A percentile compares a stretch with the other conserved stretches of the same genome.
Conservation (phyloP, 2,797 vertebrate species). For the Xiphophorus birchmanni region DNA sequence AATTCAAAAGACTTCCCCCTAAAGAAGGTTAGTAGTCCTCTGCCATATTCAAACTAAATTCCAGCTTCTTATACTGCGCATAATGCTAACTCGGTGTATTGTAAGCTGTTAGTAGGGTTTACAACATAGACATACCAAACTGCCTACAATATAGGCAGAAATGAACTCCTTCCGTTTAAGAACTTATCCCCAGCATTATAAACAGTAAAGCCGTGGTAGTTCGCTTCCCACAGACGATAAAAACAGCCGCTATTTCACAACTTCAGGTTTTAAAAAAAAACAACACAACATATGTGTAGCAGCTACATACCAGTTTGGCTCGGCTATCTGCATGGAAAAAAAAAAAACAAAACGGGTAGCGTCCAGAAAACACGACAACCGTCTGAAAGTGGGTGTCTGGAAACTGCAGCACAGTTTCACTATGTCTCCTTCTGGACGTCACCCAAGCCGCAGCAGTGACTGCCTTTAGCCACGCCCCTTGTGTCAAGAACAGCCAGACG, state of each 20-base stretch:
- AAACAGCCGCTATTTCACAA: background rate
- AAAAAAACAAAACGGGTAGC: background rate
- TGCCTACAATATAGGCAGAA: background rate
- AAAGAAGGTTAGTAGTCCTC: background rate
- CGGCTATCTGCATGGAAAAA: background rate
- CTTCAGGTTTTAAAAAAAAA: fast-evolving
- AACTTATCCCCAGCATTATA: constrained; percentile 37
- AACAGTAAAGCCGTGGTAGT: constrained; percentile 14
- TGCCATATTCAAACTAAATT: background rate
- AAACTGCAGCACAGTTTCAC: constrained; percentile 9
- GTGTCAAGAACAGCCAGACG: background rate
- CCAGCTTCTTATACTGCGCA: background rate
- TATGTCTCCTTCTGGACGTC: background rate
- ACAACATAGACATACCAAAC: background rate
- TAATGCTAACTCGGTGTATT: background rate
- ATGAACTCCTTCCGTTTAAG: constrained; percentile 7
- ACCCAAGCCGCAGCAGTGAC: constrained; percentile 9
- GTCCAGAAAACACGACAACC: background rate
- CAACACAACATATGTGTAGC: fast-evolving
- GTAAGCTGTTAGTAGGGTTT: background rate
- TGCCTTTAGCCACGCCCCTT: constrained; percentile 40
- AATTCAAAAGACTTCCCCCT: background rate
- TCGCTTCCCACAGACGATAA: background rate
- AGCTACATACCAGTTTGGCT: constrained; percentile 18
- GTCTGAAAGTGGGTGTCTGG: background rate